Evolutionary conservation across 2,113 vertebrate genomes (phyloP), one percentile per base, ranked within the genome.

Genomic region (Ailuropoda melanoleuca): DNA sequence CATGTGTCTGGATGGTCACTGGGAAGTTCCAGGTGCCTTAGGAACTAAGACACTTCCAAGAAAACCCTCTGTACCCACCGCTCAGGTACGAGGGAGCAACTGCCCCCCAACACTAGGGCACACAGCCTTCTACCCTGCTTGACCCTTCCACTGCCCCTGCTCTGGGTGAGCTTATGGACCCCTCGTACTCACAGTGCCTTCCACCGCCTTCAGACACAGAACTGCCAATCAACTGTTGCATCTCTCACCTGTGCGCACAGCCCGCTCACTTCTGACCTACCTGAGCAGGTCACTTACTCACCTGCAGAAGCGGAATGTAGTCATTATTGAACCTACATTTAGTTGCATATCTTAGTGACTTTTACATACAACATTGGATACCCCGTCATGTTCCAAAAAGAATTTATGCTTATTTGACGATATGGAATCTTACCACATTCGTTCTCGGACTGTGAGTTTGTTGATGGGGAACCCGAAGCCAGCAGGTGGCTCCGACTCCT

Each of bases 1-100:
- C 4, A 7, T 0, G 17, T 55, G 29, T 56, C 48, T 91, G 64
- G 55, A n/a, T 0, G 0, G 66, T 55, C 23, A 10, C 4, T 26
- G 34, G 21, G 48, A 92, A n/a, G 43, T 15, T 53, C 75, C 4
- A 3, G 53, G 43, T 29, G 4, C 48, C 15, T 12, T 14, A 62
- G 84, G 23, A 84, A 48, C n/a, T 39, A 23, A 66, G 58, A 43
- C 7, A 6, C 12, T 58, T 77, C 34, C 1, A 14, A 26, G 75
- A 66, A 66, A 55, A 55, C 3, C 56, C 46, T 46, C 23, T 0
- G 0, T 10, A 46, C 26, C 11, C 34, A n/a, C 12, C 48, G 50
- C 48, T 39, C 37, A 34, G 26, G 6, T 17, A n/a, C 62, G 12
- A 9, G 56, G 37, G 23, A 26, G n/a, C 13, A 56, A 1, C 10